Base-by-base conservation (phyloP, 2,113 vertebrate species). In the Pseudorhombus dupliciocellatus region DNA sequence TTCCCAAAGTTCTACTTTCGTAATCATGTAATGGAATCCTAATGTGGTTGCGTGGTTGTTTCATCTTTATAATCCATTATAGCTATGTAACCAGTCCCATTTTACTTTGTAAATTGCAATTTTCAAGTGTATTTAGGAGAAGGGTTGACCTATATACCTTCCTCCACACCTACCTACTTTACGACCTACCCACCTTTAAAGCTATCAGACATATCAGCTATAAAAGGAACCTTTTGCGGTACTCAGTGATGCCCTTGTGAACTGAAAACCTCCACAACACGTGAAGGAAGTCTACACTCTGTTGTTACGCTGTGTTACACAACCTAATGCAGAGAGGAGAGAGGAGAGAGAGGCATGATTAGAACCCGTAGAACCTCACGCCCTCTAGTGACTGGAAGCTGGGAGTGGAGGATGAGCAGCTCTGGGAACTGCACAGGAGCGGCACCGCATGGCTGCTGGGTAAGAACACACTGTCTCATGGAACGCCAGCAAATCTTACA, bases 311-410 rank as follows among this genome's bases (percentile, higher is more conserved):
- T 42, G 22, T 34, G 37, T 24, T 51, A 10, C 71, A 70, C 56
- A 68, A 65, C 24, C 55, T 2, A 52, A 52, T 54, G 25, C 22
- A 59, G 28, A 74, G 52, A 31, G 21, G 0, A 55, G 56, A 7
- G 16, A 28, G 12, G 30, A 42, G 54, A 31, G 15, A 50, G 40
- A 46, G 60, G 44, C 15, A 22, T 42, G 51, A 34, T 31, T 40
- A 59, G 40, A 40, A 31, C 34, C 34, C 22, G 31, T 53, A 34
- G 79, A 56, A 61, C 48, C 30, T 67, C 1, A 9, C 24, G 80
- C 84, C 88, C 53, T 53, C 89, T 87, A 28, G 80, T 83, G 90
- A 25, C 22, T 8, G 9, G 26, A 66, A 10, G 4, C 0, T 34
- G 21, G 40, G 67, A 46, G 37, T 64, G 31, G 5, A 52, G 40